Evolutionary conservation across 2,797 vertebrate species (phyloP), one percentile per base, ranked within the genome.

Genomic region (Urocyon cinereoargenteus): DNA sequence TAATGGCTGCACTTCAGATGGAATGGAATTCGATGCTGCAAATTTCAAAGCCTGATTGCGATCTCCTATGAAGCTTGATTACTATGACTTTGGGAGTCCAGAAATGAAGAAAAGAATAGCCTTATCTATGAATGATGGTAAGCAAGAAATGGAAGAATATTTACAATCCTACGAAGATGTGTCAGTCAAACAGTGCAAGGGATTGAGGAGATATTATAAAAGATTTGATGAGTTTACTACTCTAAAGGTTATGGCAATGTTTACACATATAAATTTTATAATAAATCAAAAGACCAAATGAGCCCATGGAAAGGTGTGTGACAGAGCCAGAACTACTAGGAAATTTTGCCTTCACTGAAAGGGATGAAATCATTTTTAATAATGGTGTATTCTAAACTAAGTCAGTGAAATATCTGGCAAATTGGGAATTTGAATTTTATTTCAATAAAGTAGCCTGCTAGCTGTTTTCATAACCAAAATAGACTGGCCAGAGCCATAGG

Each of bases 281-380:
- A 97, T 96, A 96, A 97, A 97, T 97, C 81, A 34, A 51, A 94
- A 95, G 94, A 81, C 86, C 95, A 97, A 94, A 97, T 79, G 96
- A 97, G 81, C 24, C 86, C 78, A 79, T 4, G 26, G 88, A 96
- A 97, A 91, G 61, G 86, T 92, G 89, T 86, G 66, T 84, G 92
- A 94, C 83, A 96, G 57, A 96, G 55, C 68, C 78, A 89, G 93
- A 93, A 94, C 92, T 66, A 53, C 92, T 97, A 97, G 73, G 92
- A 89, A 28, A 79, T 97, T 97, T 97, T 90, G 88, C 96, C 94
- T 97, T 96, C 75, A 22, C 88, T 89, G 95, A 97, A 91, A 95
- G 68, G 93, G 64, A 96, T 96, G 93, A 91, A 94, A 91, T 96
- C 53, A 96, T 97, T 97, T 92, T 92, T 90, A 91, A 96, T 87